These are phyloP conservation scores for Tamias sibiricus DNA, from an alignment of 2,113 vertebrate species.

Conservation along the genomic window DNA sequence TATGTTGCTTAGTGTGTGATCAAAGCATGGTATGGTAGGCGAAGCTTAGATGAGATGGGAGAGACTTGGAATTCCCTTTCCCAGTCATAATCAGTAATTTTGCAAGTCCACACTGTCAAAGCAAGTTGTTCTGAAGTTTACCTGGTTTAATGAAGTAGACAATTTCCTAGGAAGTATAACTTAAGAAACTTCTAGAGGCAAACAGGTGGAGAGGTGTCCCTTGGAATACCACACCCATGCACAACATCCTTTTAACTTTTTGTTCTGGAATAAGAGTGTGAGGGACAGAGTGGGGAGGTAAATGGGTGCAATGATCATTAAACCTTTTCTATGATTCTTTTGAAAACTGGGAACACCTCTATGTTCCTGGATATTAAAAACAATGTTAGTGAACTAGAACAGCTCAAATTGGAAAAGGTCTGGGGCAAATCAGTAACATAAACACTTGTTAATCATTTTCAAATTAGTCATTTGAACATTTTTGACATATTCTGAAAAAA, in stretches of 20 bases:
- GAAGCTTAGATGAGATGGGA: neutral
- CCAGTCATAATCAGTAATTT: neutral
- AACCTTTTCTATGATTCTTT: neutral
- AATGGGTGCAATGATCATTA: neutral
- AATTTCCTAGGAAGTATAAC: neutral
- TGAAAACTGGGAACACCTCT: neutral
- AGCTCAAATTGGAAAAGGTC: neutral
- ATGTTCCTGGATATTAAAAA: neutral
- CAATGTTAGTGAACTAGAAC: neutral
- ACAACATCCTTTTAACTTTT: neutral
- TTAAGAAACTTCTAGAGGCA: neutral
- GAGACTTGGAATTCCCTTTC: neutral
- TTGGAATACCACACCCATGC: neutral
- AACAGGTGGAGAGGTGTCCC: neutral
- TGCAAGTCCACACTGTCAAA: neutral
- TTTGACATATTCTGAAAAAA: neutral
- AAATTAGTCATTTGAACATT: neutral
- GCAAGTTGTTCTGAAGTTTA: neutral
- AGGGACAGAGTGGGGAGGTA: neutral
- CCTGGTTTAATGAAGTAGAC: neutral
- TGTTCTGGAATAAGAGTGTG: neutral
- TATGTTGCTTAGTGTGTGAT: fast-evolving
- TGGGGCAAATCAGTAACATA: neutral
- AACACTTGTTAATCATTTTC: neutral
- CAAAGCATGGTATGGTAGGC: neutral